phyloP scores from a whole-genome alignment of 2,888 invertebrate genomes.

The Drosophila neotestacea region DNA sequence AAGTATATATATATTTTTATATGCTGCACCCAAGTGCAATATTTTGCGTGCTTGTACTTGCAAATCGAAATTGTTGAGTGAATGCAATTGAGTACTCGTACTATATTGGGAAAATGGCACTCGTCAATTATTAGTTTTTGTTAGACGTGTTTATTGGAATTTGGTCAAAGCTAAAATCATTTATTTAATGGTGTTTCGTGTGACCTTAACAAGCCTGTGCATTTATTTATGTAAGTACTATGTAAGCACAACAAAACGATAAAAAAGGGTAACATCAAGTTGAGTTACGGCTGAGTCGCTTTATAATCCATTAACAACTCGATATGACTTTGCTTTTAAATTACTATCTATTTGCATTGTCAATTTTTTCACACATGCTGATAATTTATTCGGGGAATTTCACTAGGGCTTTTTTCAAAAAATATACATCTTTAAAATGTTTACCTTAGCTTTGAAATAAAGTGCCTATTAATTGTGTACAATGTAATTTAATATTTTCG shows the following conservation, averaged over 20 bases:
- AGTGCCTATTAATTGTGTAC: background rate
- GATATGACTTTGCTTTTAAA: constrained; percentile 18
- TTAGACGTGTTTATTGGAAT: constrained; percentile 23
- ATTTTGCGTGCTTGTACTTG: constrained; percentile 45
- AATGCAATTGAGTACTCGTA: constrained; percentile 33
- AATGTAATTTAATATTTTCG: background rate
- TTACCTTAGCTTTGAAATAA: background rate
- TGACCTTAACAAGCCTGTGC: constrained; percentile 9
- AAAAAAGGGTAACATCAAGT: constrained; percentile 1
- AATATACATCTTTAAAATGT: constrained; percentile 32
- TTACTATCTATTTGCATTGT: constrained; percentile 15
- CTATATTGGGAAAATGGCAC: constrained; percentile 28
- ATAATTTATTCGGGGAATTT: constrained; percentile 33
- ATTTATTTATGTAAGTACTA: background rate
- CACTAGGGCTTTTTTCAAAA: constrained; percentile 40
- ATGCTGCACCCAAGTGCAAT: constrained; percentile 39
- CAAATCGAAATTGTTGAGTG: constrained; percentile 27
- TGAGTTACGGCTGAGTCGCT: constrained; percentile 14
- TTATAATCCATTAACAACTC: constrained; percentile 15
- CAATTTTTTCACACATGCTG: constrained; percentile 22
- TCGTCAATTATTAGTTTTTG: constrained; percentile 21
- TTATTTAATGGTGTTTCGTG: constrained; percentile 26
- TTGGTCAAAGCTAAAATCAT: constrained; percentile 47
- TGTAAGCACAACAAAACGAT: constrained; percentile 1
- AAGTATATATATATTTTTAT: constrained; percentile 7